These are phyloP conservation scores for Dromococcyx pavoninus DNA, from an alignment of 2,797 vertebrate genomes.

Conservation along the genomic window DNA sequence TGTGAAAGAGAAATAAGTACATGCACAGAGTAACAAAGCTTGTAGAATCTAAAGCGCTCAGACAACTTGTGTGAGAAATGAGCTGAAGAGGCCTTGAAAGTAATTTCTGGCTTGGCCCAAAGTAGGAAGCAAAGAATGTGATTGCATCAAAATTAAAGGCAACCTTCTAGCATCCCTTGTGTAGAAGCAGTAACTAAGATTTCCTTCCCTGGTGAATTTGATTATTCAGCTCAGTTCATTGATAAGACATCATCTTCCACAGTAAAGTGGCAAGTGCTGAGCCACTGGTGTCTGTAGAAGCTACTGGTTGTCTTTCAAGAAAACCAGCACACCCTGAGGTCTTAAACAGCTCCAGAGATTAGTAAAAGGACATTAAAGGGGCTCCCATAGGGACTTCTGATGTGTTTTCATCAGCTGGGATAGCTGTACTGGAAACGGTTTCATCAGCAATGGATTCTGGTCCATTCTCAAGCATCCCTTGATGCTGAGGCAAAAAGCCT, in stretches of 20 bases:
- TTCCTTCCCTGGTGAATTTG: background rate
- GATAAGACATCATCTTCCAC: background rate
- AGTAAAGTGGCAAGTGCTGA: background rate
- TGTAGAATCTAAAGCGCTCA: background rate
- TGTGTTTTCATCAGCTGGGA: background rate
- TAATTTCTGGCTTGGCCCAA: background rate
- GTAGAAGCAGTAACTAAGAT: background rate
- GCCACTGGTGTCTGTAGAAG: background rate
- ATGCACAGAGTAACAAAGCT: background rate
- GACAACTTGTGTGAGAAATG: background rate
- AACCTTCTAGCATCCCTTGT: background rate
- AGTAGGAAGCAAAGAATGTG: background rate
- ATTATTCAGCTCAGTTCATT: background rate
- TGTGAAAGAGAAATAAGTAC: rapidly evolving
- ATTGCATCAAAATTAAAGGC: background rate
- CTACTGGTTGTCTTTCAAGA: background rate
- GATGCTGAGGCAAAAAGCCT: background rate
- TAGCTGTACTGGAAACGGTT: too few relatives aligned
- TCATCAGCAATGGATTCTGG: background rate
- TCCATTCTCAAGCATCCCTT: background rate
- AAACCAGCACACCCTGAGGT: background rate
- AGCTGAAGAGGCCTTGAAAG: background rate
- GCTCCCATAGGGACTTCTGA: background rate
- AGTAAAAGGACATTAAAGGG: background rate
- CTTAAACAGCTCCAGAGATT: background rate